A percentile compares a stretch with the other conserved stretches of the same genome.
Evolutionary conservation across 2,888 invertebrate genomes (phyloP).

Genomic region (Perdita meconis): DNA sequence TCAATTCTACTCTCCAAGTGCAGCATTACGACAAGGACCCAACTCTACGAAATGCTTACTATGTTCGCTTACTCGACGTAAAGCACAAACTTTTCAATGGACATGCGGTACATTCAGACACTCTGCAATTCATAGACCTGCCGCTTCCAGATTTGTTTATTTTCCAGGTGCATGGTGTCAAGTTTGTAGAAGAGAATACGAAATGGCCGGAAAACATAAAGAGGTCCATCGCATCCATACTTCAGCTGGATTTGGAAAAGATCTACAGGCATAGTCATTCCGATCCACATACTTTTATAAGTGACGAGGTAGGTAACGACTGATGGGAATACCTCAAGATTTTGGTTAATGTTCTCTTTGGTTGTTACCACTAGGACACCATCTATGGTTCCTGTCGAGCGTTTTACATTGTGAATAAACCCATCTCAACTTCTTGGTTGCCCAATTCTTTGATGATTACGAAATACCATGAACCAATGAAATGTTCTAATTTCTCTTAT

Average conservation of each 20-base stretch:
- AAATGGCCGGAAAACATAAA: constrained; percentile 83
- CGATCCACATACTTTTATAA: constrained; percentile 75
- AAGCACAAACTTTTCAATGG: constrained; percentile 81
- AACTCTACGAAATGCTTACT: constrained; percentile 72
- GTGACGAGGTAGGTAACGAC: constrained; percentile 83
- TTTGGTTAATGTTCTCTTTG: constrained; percentile 83
- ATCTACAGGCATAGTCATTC: constrained; percentile 65
- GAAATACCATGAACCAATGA: constrained; percentile 77
- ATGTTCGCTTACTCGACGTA: constrained; percentile 77
- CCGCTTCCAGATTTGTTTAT: constrained; percentile 54
- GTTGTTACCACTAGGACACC: constrained; percentile 84
- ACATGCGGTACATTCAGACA: constrained; percentile 47
- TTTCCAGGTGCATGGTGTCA: constrained; percentile 76
- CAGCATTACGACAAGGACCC: constrained; percentile 71
- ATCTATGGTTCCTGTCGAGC: constrained; percentile 81
- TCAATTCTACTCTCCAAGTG: constrained; percentile 80
- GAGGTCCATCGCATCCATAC: constrained; percentile 82
- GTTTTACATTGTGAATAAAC: constrained; percentile 79
- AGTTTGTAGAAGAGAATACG: constrained; percentile 75
- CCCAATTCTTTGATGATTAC: constrained; percentile 77
- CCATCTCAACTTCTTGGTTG: no score
- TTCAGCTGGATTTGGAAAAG: constrained; percentile 81
- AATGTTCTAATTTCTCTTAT: constrained; percentile 75
- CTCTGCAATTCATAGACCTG: constrained; percentile 36
- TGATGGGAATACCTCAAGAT: constrained; percentile 79